Evolutionary conservation across 1,140 invertebrate species (phyloP).

Genomic region (Zaprionus taronus): DNA sequence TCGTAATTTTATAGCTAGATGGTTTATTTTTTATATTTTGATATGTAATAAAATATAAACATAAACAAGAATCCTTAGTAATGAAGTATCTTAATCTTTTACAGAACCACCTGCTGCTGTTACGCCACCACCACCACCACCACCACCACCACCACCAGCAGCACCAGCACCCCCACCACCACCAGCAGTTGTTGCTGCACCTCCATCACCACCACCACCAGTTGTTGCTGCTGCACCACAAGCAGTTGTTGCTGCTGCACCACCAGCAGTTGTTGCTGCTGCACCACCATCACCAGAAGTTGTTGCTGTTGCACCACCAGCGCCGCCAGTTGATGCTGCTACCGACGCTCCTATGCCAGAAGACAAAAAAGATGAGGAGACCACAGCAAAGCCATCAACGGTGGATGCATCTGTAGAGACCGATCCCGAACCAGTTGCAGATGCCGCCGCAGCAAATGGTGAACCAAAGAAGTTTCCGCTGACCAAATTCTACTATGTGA

Average conservation of each 20-base stretch:
- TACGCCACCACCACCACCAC: neutral
- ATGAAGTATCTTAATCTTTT: neutral
- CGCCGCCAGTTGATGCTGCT: no score
- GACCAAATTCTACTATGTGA: conserved; percentile 85
- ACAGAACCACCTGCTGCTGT: neutral
- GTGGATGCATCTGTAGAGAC: neutral
- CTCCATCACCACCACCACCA: no score
- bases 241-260: no score
- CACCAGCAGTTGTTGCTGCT: neutral
- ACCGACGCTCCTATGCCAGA: neutral
- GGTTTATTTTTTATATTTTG: no score
- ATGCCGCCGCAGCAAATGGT: neutral
- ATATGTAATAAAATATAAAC: no score
- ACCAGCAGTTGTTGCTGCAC: no score
- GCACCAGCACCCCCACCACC: neutral
- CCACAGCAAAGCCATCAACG: neutral
- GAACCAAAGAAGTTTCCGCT: conserved; percentile 29
- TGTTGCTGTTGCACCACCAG: neutral
- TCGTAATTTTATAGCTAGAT: no score
- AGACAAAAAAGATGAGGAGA: neutral
- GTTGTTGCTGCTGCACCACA: no score
- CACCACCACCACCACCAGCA: neutral
- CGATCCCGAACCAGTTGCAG: neutral
- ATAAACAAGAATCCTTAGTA: no score
- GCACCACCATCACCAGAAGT: neutral